These are phyloP conservation scores for Mugil cephalus DNA, from an alignment of 2,113 vertebrate genomes.

Conservation along the genomic window DNA sequence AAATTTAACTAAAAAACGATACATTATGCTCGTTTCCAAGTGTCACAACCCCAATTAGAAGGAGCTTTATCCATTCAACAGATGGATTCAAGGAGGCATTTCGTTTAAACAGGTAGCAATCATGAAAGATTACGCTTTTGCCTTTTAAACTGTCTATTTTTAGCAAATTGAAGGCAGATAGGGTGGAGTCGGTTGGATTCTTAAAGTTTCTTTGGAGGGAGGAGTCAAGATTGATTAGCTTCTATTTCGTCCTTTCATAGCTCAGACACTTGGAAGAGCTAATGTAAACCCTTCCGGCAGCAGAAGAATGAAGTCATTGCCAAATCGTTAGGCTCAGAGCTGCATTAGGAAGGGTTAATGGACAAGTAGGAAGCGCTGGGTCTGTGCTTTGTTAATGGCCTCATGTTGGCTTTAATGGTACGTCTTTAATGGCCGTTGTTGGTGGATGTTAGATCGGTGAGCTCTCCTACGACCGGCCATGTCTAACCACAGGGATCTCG, in stretches of 20 bases:
- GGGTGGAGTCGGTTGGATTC: neutral
- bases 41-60: conserved; percentile 37
- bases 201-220: no score
- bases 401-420: conserved; percentile 80
- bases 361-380: conserved; percentile 61
- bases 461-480: conserved; percentile 53
- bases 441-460: conserved; percentile 53
- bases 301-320: conserved; percentile 62
- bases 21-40: conserved; percentile 14
- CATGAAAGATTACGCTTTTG: conserved; percentile 30
- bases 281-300: conserved; percentile 53
- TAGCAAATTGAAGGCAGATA: conserved; percentile 29
- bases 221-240: conserved; percentile 32
- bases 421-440: conserved; percentile 66
- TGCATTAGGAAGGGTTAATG: conserved; percentile 76
- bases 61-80: conserved; percentile 22
- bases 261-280: conserved; percentile 31
- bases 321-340: conserved; percentile 50
- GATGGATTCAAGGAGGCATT: conserved; percentile 9
- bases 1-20: neutral
- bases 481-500: conserved; percentile 57
- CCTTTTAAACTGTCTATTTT: conserved; percentile 9
- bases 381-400: conserved; percentile 79
- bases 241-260: conserved; percentile 37
- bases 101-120: conserved; percentile 44